A percentile compares a stretch with the other conserved stretches of the same genome.
phyloP scores from a whole-genome alignment of 2,113 vertebrate species.

The Chaetops frenatus region DNA sequence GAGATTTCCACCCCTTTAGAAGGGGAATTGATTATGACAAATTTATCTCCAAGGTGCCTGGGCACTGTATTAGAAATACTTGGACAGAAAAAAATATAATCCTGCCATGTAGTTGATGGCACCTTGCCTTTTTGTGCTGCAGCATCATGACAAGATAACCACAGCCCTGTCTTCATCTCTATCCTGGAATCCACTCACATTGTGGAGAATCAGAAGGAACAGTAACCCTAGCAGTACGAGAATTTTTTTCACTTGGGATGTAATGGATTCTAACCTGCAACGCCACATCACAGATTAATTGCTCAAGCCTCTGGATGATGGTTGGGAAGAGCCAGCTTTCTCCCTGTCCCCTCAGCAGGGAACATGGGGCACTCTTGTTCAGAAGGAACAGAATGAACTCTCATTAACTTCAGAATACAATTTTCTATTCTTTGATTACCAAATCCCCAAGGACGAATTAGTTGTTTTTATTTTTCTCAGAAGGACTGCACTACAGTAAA shows the following conservation, averaged over 20 bases:
- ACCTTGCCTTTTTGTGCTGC: background rate
- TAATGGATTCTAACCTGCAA: background rate
- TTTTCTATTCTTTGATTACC: slow-evolving; percentile 41
- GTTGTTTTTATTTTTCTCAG: slow-evolving; percentile 30
- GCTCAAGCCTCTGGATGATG: background rate
- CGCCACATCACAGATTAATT: background rate
- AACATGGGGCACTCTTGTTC: background rate
- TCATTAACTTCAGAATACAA: slow-evolving; percentile 31
- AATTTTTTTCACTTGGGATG: background rate
- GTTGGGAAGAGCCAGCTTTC: background rate
- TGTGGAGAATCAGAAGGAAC: background rate
- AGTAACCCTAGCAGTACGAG: background rate
- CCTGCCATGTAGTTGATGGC: background rate
- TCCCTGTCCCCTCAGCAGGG: background rate
- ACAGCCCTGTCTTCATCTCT: background rate
- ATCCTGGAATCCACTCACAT: background rate
- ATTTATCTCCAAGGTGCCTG: background rate
- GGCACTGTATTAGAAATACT: background rate
- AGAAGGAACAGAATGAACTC: background rate
- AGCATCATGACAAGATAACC: background rate
- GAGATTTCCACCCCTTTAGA: background rate
- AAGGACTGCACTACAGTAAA: slow-evolving; percentile 1
- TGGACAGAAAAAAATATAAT: background rate
- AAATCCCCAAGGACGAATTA: slow-evolving; percentile 5
- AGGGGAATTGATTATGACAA: background rate